Base-by-base conservation (phyloP, 2,888 invertebrate species). In the Fragum whitleyi region DNA sequence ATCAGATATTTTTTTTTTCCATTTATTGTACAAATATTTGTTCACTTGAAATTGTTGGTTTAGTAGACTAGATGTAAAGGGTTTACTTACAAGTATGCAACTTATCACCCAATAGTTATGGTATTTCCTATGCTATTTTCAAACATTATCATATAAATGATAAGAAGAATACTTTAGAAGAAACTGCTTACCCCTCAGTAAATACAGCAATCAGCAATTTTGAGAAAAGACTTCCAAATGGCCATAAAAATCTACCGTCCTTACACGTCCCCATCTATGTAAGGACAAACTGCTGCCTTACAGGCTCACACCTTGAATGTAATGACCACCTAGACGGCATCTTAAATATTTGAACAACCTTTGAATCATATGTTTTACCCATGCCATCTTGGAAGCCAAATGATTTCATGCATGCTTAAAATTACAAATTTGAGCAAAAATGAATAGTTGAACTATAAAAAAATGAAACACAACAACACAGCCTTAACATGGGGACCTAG, bases 391-490 rank as follows among this genome's bases (percentile, higher is more conserved):
- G 65, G 65, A 65, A 65, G 65, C 65, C 65, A 65, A 65, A 65
- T 65, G 65, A 65, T 65, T 65, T 65, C 65, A 65, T 65, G 65
- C 65, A 65, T 65, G 65, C 65, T 65, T 42, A 55, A 79, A 53
- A 77, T 57, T 55, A 69, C 47, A 69, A 79, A 78, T 74, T 74
- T 79, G 74, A 74, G 74, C 74, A 74, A 79, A 78, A 79, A 79
- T 69, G 69, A 76, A 74, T 74, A 69, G 69, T 74, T 74, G 74
- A 74, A 79, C 79, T 79, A 74, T 79, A 53, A 70, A 67, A n/a
- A 79, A 59, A 72, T 59, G 39, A 72, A 77, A 74, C 67, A 74
- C 79, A 79, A 79, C 74, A 77, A 77, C 32, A 67, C 32, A 70
- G 74, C 36, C 59, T 39, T 42, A 74, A 79, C 74, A 42, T 61